phyloP scores from a whole-genome alignment of 2,113 vertebrate species.

The Ochotona princeps region DNA sequence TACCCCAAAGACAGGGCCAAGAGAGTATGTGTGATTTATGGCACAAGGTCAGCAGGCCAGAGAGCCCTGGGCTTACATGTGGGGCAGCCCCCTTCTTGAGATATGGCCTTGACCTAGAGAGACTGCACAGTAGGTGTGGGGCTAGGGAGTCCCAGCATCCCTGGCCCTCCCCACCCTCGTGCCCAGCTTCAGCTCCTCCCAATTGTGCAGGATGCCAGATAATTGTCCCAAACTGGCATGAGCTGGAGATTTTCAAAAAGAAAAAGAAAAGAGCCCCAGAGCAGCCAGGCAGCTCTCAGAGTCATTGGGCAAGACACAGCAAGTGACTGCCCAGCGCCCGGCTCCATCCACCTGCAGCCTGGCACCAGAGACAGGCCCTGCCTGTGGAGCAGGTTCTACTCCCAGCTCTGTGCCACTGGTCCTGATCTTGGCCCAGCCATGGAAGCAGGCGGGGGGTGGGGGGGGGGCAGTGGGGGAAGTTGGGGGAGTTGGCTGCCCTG shows the following conservation, averaged over 20 bases:
- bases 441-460: neutral
- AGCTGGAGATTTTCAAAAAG: constrained; percentile 68
- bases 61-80: neutral
- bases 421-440: constrained; percentile 56
- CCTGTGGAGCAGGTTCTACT: constrained; percentile 79
- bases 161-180: neutral
- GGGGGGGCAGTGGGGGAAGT: neutral
- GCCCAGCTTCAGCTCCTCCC: constrained; percentile 6
- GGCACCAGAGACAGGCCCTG: constrained; percentile 82
- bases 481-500: neutral
- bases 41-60: neutral
- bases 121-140: neutral
- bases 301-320: constrained; percentile 82
- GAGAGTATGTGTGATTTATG: neutral
- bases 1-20: neutral
- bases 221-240: constrained; percentile 55
- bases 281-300: constrained; percentile 80
- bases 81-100: neutral
- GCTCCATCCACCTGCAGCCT: constrained; percentile 87
- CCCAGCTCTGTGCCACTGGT: constrained; percentile 61
- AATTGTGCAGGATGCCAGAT: neutral
- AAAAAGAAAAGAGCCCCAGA: constrained; percentile 46
- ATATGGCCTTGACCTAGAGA: neutral
- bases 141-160: neutral
- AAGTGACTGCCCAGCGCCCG: constrained; percentile 81